These are phyloP conservation scores for Scaptomyza cyrtandrae DNA, from an alignment of 2,888 invertebrate genomes.

Conservation along the genomic window DNA sequence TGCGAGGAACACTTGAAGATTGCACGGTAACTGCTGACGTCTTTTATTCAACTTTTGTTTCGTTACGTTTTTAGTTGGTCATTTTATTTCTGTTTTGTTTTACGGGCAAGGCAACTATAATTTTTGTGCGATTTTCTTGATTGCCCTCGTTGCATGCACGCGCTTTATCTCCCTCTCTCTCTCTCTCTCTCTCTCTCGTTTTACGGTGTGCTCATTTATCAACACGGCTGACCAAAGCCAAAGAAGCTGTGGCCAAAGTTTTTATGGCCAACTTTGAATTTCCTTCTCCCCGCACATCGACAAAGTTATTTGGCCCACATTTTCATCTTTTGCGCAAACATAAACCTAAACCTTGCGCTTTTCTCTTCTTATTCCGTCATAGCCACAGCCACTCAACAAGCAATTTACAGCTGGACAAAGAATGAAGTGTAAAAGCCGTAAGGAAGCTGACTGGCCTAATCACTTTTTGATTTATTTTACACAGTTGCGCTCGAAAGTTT, in stretches of 20 bases:
- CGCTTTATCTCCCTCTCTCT: not conserved
- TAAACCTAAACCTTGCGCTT: slow-evolving; percentile 46
- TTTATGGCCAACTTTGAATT: slow-evolving; percentile 76
- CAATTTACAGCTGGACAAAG: slow-evolving; percentile 71
- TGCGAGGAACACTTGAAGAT: slow-evolving; percentile 31
- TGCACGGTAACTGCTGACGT: slow-evolving; percentile 40
- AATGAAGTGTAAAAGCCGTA: not conserved
- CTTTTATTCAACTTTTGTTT: slow-evolving; percentile 44
- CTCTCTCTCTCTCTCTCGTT: slow-evolving; percentile 3
- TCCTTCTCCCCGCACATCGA: slow-evolving; percentile 36
- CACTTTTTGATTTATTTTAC: slow-evolving; percentile 77
- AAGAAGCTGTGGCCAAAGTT: slow-evolving; percentile 68
- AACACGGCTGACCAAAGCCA: slow-evolving; percentile 67
- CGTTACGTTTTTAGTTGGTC: slow-evolving; percentile 37
- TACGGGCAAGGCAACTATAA: slow-evolving; percentile 67
- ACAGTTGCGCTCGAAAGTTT: slow-evolving; percentile 54
- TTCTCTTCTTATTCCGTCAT: slow-evolving; percentile 33
- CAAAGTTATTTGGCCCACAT: slow-evolving; percentile 60
- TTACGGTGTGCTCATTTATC: slow-evolving; percentile 70
- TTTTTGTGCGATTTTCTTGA: slow-evolving; percentile 75
- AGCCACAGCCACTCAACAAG: slow-evolving; percentile 70
- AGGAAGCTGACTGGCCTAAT: slow-evolving; percentile 56
- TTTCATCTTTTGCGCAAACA: slow-evolving; percentile 56
- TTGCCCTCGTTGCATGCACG: slow-evolving; percentile 54
- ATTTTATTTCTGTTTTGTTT: slow-evolving; percentile 56